Percentiles rank a stretch among this genome's conserved stretches.
phyloP scores from a whole-genome alignment of 2,888 invertebrate genomes.

The Chrysomela aeneicollis region DNA sequence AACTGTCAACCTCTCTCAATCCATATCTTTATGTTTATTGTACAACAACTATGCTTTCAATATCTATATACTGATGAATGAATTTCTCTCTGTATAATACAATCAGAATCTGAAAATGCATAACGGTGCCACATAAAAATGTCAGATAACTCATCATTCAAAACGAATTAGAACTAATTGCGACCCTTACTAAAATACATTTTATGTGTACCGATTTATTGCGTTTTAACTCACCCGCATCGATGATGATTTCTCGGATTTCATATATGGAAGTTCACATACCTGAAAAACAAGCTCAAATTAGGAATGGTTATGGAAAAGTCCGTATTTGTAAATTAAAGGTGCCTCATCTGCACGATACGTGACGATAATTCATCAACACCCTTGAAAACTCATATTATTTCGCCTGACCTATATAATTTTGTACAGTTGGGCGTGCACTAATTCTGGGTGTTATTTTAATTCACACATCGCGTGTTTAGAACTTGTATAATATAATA shows the following conservation, averaged over 20 bases:
- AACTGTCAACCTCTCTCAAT: not conserved
- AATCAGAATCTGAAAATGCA: not conserved
- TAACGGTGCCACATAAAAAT: not conserved
- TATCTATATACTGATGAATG: not conserved
- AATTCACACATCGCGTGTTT: not conserved
- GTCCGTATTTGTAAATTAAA: not conserved
- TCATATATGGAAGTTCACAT: not conserved
- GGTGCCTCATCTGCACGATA: no score
- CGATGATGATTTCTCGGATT: not conserved
- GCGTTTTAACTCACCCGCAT: not conserved
- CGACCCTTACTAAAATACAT: not conserved
- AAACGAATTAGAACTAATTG: not conserved
- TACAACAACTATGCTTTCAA: not conserved
- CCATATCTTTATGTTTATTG: not conserved
- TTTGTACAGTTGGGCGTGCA: not conserved
- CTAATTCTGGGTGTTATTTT: not conserved
- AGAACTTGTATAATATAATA: not conserved
- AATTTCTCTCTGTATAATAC: not conserved
- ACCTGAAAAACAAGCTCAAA: not conserved
- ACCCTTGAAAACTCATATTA: not conserved
- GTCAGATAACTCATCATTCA: constrained; percentile 1
- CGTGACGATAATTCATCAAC: no score
- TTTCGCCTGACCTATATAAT: constrained; percentile 3
- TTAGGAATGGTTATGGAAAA: not conserved
- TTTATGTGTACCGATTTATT: not conserved